A percentile compares a stretch with the other conserved stretches of the same genome.
Conservation (phyloP, 2,888 invertebrate species). For the Drosophila basisetae region DNA sequence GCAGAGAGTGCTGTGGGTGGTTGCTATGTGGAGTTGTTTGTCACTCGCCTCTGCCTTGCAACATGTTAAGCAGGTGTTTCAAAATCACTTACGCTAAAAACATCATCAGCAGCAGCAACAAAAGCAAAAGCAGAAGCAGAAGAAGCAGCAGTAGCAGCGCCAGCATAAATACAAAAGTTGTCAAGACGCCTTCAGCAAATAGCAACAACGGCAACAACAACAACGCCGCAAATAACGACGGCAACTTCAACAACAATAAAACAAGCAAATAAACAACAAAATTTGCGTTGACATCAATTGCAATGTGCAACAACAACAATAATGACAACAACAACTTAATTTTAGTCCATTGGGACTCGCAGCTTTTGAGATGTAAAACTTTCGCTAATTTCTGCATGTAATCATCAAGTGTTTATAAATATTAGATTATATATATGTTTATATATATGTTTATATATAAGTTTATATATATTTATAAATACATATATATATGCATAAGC, state of each 20-base stretch:
- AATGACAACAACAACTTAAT: neutral
- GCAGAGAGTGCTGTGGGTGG: neutral
- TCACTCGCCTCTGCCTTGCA: conserved; percentile 51
- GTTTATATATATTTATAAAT: neutral
- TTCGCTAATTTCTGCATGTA: conserved; percentile 5
- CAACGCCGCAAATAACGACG: conserved; percentile 10
- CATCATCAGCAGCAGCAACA: conserved; percentile 41
- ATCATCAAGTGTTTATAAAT: conserved; percentile 18
- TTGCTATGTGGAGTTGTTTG: conserved; percentile 15
- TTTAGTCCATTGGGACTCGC: neutral
- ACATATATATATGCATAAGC: neutral
- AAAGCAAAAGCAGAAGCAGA: conserved; percentile 1
- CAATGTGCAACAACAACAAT: conserved; percentile 34
- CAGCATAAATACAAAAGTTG: conserved; percentile 49
- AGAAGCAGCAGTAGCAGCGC: conserved; percentile 7
- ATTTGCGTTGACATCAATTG: conserved; percentile 49
- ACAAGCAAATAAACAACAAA: conserved; percentile 56
- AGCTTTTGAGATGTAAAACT: conserved; percentile 6
- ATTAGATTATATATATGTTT: conserved; percentile 3
- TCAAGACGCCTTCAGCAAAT: conserved; percentile 34
- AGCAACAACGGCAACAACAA: conserved; percentile 12
- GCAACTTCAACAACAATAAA: conserved; percentile 29
- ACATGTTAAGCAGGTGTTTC: conserved; percentile 79
- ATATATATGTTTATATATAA: neutral
- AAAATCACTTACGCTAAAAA: conserved; percentile 77